Conservation (phyloP, 1,140 invertebrate species). For the Nymphalis io region DNA sequence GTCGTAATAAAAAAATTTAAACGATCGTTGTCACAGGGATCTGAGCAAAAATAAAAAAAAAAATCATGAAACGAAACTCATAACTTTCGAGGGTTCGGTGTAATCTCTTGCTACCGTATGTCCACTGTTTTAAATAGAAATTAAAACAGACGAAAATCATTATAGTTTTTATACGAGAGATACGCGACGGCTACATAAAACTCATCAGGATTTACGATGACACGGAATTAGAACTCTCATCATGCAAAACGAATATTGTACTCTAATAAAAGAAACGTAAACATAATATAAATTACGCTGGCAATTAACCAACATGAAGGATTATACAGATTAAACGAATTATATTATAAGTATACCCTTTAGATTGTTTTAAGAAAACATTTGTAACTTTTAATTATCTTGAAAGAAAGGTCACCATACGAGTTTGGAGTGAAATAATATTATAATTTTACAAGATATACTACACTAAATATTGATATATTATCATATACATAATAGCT, state of each 20-base stretch:
- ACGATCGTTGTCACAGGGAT: slow-evolving; percentile 66
- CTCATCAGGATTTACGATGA: slow-evolving; percentile 49
- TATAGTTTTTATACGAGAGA: slow-evolving; percentile 34
- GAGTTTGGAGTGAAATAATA: too few species aligned
- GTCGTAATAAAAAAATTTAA: slow-evolving; percentile 61
- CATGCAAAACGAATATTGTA: slow-evolving; percentile 48
- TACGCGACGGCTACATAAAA: slow-evolving; percentile 37
- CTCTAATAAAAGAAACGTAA: slow-evolving; percentile 49
- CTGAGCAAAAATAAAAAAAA: slow-evolving; percentile 49
- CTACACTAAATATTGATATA: too few species aligned
- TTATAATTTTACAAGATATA: too few species aligned
- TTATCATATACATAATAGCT: too few species aligned
- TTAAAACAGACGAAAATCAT: slow-evolving; percentile 35
- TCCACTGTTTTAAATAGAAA: slow-evolving; percentile 37
- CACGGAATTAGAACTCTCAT: slow-evolving; percentile 60
- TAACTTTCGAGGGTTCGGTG: slow-evolving; percentile 39
- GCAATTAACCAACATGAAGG: slow-evolving; percentile 42
- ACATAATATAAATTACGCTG: slow-evolving; percentile 52
- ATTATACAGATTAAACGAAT: neutral
- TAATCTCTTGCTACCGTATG: slow-evolving; percentile 31
- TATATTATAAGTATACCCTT: neutral
- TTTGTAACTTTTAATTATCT: neutral
- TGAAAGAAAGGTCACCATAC: too few species aligned
- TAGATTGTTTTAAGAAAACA: neutral
- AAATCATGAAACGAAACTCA: slow-evolving; percentile 36